These are phyloP conservation scores for Drosophila arizonae DNA, from an alignment of 1,140 invertebrate species.

Conservation along the genomic window DNA sequence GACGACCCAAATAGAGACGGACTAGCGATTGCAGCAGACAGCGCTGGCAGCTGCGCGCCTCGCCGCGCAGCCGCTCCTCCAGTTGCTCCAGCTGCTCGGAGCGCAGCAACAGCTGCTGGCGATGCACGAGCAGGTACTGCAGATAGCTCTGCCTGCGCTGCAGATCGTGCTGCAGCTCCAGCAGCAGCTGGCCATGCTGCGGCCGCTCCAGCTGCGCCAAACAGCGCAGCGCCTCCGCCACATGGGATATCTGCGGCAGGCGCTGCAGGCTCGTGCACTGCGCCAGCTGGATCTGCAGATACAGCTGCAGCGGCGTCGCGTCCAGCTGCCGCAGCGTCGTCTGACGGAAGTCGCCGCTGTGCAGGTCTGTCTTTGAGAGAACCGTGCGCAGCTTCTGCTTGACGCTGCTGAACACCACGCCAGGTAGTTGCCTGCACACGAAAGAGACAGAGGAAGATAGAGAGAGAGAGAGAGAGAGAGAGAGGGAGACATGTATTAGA, in stretches of 20 bases:
- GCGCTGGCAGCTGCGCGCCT: constrained; percentile 89
- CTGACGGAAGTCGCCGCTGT: constrained; percentile 82
- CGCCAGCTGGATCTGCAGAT: constrained; percentile 91
- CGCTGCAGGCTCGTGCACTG: constrained; percentile 94
- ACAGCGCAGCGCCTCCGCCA: constrained; percentile 91
- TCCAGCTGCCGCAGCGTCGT: constrained; percentile 63
- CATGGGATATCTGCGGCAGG: constrained; percentile 91
- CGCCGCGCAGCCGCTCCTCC: constrained; percentile 86
- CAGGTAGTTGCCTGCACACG: constrained; percentile 36
- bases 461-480: neutral
- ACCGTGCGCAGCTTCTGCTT: constrained; percentile 96
- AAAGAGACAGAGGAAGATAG: neutral
- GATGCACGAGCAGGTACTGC: constrained; percentile 92
- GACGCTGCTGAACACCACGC: constrained; percentile 89
- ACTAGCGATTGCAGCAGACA: constrained; percentile 92
- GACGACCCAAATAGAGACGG: constrained; percentile 88
- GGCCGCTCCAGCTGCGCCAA: constrained; percentile 89
- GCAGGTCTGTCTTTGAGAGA: constrained; percentile 91
- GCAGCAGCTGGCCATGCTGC: constrained; percentile 90
- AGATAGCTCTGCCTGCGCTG: constrained; percentile 91
- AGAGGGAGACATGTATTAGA: neutral
- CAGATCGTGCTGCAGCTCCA: constrained; percentile 92
- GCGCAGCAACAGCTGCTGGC: constrained; percentile 91
- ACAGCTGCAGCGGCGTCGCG: constrained; percentile 80
- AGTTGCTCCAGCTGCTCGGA: constrained; percentile 90